Evolutionary conservation across 2,888 invertebrate genomes (phyloP).

Genomic region (Onthophagus sagittarius): DNA sequence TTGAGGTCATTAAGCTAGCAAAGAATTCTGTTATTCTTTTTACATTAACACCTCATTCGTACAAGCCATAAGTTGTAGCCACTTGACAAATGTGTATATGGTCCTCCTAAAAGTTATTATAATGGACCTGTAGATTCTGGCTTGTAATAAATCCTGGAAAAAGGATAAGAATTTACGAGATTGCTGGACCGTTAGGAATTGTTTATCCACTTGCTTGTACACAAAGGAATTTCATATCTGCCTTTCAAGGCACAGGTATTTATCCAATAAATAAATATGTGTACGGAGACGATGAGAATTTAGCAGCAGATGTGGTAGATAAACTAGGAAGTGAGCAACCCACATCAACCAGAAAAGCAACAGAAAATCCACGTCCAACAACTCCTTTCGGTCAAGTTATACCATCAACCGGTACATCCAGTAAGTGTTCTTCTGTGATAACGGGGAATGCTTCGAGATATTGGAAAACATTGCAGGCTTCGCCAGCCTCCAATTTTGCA

Average conservation of each 20-base stretch:
- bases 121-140: constrained; percentile 10
- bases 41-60: constrained; percentile 14
- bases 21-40: constrained; percentile 12
- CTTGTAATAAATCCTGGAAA: constrained; percentile 19
- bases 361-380: too few species aligned
- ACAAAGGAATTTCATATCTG: constrained; percentile 1
- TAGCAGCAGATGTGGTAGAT: constrained; percentile 15
- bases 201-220: constrained; percentile 17
- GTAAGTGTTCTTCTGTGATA: not conserved
- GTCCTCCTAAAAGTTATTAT: constrained; percentile 14
- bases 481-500: not conserved
- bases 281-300: constrained; percentile 15
- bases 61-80: constrained; percentile 13
- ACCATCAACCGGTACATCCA: too few species aligned
- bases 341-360: too few species aligned
- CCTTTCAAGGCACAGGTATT: constrained; percentile 14
- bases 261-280: constrained; percentile 17
- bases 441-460: not conserved
- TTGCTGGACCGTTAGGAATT: constrained; percentile 15
- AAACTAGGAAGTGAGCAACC: too few species aligned
- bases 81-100: constrained; percentile 17
- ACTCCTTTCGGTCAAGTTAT: too few species aligned
- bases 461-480: not conserved
- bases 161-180: constrained; percentile 20
- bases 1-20: constrained; percentile 18